phyloP scores from a whole-genome alignment of 2,797 vertebrate species.

The Centropyge bicolor region DNA sequence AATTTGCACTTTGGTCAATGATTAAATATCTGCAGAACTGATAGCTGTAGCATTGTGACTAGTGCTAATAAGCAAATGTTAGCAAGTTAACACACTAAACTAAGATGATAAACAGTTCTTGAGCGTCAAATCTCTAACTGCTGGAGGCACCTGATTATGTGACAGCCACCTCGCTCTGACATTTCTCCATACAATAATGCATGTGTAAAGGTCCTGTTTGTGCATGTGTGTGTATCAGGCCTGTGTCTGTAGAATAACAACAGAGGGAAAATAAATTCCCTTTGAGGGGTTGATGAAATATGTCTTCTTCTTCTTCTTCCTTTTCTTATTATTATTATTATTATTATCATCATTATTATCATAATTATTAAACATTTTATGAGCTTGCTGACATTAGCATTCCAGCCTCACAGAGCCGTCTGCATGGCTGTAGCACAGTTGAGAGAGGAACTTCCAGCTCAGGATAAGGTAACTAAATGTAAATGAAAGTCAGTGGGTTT shows the following conservation, averaged over 20 bases:
- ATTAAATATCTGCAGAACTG: not conserved
- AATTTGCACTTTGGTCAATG: not conserved
- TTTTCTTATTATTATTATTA: not conserved
- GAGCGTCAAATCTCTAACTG: no score
- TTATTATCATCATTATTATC: no score
- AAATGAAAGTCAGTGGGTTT: not conserved
- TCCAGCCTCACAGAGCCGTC: not conserved
- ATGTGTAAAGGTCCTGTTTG: no score
- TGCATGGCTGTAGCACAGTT: not conserved
- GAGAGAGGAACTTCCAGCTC: not conserved
- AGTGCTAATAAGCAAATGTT: not conserved
- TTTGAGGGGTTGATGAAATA: not conserved
- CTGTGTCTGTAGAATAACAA: no score
- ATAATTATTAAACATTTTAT: not conserved
- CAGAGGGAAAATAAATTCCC: no score
- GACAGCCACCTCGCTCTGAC: no score
- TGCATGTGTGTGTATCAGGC: no score
- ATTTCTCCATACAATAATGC: no score
- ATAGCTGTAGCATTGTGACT: not conserved
- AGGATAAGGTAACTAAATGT: not conserved
- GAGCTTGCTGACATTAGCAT: not conserved
- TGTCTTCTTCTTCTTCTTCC: not conserved
- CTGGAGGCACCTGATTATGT: no score
- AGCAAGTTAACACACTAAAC: not conserved
- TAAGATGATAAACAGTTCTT: not conserved